These are phyloP conservation scores for Pristionchus maxplancki DNA, from an alignment of 2,888 invertebrate genomes.

Conservation along the genomic window DNA sequence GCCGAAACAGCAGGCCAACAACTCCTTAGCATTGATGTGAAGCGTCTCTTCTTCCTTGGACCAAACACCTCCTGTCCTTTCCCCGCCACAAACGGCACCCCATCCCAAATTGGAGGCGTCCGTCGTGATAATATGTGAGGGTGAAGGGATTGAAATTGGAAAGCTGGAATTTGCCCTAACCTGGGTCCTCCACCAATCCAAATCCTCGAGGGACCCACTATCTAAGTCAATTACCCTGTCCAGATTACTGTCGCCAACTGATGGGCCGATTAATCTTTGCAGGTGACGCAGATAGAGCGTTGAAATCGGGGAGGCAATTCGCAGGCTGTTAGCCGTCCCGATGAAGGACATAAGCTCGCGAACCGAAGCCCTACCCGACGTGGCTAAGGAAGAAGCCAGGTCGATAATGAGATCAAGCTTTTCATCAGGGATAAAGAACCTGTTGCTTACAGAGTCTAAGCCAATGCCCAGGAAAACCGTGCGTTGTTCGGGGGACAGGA, in stretches of 20 bases:
- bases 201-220: neutral
- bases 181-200: neutral
- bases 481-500: neutral
- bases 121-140: constrained; percentile 18
- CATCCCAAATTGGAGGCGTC: constrained; percentile 52
- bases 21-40: constrained; percentile 52
- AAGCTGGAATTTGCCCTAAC: neutral
- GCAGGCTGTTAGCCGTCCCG: neutral
- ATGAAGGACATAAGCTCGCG: constrained; percentile 8
- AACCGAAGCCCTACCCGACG: neutral
- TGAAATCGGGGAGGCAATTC: neutral
- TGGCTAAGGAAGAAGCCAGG: neutral
- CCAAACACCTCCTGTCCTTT: constrained; percentile 52
- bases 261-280: neutral
- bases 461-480: constrained; percentile 51
- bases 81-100: constrained; percentile 47
- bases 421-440: neutral
- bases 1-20: constrained; percentile 9
- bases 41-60: neutral
- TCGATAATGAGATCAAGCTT: neutral
- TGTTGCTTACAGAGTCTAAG: neutral
- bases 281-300: neutral
- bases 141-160: neutral
- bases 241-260: neutral
- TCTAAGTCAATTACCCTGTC: neutral